Conservation (phyloP, 1,140 invertebrate genomes). For the Aphelinus certus region DNA sequence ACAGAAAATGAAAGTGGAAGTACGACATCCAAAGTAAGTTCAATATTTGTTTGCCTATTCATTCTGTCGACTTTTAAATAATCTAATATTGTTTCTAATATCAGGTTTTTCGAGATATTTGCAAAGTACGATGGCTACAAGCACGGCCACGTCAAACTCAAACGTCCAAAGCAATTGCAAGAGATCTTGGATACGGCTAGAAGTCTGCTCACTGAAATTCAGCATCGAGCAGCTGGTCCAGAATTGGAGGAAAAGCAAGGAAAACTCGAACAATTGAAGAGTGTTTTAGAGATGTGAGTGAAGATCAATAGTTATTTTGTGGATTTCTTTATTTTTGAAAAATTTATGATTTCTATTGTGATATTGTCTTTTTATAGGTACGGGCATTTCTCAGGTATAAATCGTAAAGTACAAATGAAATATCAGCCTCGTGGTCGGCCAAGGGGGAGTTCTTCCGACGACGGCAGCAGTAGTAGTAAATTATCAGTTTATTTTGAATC, state of each 20-base stretch:
- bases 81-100: constrained; percentile 26
- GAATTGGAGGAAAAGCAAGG: constrained; percentile 97
- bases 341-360: constrained; percentile 45
- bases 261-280: constrained; percentile 97
- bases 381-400: constrained; percentile 99
- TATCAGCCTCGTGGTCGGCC: constrained; percentile 96
- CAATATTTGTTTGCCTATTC: constrained; percentile 13
- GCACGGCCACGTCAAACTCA: constrained; percentile 96
- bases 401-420: constrained; percentile 99
- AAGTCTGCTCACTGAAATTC: constrained; percentile 87
- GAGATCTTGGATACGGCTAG: constrained; percentile 96
- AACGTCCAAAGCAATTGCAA: constrained; percentile 96
- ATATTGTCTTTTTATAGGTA: constrained; percentile 78
- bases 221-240: constrained; percentile 82
- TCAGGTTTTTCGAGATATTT: constrained; percentile 98
- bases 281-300: constrained; percentile 96
- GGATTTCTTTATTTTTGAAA: constrained; percentile 26
- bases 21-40: constrained; percentile 95
- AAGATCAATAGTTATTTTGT: constrained; percentile 2
- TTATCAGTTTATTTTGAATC: no score
- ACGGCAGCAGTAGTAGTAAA: constrained; percentile 75
- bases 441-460: constrained; percentile 92
- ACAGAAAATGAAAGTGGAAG: constrained; percentile 99
- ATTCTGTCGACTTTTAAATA: no score
- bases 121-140: constrained; percentile 97